phyloP scores from a whole-genome alignment of 2,888 invertebrate species.

The Pachliopta kotzebuea region DNA sequence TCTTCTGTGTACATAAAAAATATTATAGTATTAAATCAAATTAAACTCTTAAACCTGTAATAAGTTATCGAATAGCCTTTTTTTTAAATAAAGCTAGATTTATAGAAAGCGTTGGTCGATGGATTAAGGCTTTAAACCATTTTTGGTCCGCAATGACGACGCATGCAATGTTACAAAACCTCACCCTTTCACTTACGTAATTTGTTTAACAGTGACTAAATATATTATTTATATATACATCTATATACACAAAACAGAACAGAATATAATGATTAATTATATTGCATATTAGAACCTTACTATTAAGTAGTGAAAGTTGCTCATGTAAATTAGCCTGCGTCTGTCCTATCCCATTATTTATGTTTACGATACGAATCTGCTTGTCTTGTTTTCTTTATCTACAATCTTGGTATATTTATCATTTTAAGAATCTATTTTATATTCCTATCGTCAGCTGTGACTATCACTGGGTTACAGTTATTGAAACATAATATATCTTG shows the following conservation, averaged over 20 bases:
- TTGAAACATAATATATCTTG: too few relatives aligned
- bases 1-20: too few relatives aligned
- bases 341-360: not conserved
- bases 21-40: too few relatives aligned
- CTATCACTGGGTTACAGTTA: too few relatives aligned
- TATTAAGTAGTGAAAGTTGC: too few relatives aligned
- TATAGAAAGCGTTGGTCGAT: too few relatives aligned
- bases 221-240: too few relatives aligned
- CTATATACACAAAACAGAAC: conserved; percentile 14
- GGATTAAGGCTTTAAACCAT: too few relatives aligned
- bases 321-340: not conserved
- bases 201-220: conserved; percentile 10
- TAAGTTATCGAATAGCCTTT: too few relatives aligned
- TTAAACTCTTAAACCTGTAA: too few relatives aligned
- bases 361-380: not conserved
- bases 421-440: not conserved
- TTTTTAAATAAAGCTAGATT: too few relatives aligned
- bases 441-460: not conserved
- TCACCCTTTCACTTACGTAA: conserved; percentile 30
- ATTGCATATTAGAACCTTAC: not conserved
- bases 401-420: not conserved
- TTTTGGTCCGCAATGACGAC: too few relatives aligned
- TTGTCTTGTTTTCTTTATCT: not conserved
- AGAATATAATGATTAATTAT: not conserved
- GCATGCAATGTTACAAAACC: not conserved